Evolutionary conservation across 2,888 invertebrate species (phyloP), one percentile per base, ranked within the genome.

Genomic region (Drosophila demipolita): DNA sequence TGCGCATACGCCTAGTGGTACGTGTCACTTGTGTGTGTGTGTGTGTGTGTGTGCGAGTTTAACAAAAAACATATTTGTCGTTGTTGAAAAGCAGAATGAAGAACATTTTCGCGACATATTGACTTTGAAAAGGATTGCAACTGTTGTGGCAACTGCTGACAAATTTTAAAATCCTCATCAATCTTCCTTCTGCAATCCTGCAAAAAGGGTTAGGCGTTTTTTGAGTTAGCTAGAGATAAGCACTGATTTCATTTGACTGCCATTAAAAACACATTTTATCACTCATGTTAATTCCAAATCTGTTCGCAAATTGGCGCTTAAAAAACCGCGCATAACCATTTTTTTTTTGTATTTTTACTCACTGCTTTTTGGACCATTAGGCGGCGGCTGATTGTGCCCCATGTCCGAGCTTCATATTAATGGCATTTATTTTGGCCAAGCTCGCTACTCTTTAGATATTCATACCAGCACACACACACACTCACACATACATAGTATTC

Each of bases 241-340:
- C 65, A 36, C 26, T 35, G 69, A 81, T 49, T 36, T 75, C 69
- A 71, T 66, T 76, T 67, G 45, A 45, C 55, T 48, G 53, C 63
- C 87, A 89, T 83, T 89, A 90, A 87, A 87, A 78, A 75, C 74
- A 77, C 78, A 83, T 90, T 86, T 86, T 72, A 65, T 73, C 64
- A 67, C 68, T 67, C 76, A 78, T 63, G 64, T 70, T 78, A 76
- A 81, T 72, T 63, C 45, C n/a, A 38, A 62, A 60, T 60, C 62
- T 42, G 36, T 50, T 60, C 53, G 48, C 82, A 74, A 81, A 79
- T 78, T 81, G 78, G 60, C 65, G 82, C 73, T 69, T 65, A 73
- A 73, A 72, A 76, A 71, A 63, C 65, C 74, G 73, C 87, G 71
- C 26, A 66, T 29, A 81, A 61, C 70, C 67, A 82, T 78, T 38